Conservation (phyloP, 2,113 vertebrate genomes). For the Sceloporus tristichus region DNA sequence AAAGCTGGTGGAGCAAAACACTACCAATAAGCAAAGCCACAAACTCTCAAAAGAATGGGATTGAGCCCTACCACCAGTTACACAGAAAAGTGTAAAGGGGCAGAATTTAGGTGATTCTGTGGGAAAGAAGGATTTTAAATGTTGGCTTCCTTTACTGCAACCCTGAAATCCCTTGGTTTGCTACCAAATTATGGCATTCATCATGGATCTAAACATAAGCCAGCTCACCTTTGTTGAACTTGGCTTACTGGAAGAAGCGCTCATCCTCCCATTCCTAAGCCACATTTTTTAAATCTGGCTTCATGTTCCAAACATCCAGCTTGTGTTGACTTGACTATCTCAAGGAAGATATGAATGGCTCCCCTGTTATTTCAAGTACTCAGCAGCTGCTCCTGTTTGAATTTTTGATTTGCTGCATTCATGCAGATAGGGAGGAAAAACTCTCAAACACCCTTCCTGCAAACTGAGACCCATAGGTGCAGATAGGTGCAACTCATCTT, state of each 20-base stretch:
- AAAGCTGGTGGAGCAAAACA: not conserved
- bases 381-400: slow-evolving; percentile 70
- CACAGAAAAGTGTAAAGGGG: not conserved
- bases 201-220: not conserved
- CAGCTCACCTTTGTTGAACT: slow-evolving; percentile 39
- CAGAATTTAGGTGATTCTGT: slow-evolving; percentile 2
- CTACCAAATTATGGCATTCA: not conserved
- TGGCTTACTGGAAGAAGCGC: slow-evolving; percentile 45
- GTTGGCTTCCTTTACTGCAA: not conserved
- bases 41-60: not conserved
- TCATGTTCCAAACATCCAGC: slow-evolving; percentile 52
- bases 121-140: slow-evolving; percentile 6
- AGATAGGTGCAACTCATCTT: not conserved
- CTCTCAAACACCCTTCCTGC: slow-evolving; percentile 38
- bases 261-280: slow-evolving; percentile 50
- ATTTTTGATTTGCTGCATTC: slow-evolving; percentile 51
- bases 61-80: not conserved
- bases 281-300: slow-evolving; percentile 60
- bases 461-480: slow-evolving; percentile 51
- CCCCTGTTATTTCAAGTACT: slow-evolving; percentile 60
- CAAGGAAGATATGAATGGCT: slow-evolving; percentile 58
- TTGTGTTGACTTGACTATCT: slow-evolving; percentile 63
- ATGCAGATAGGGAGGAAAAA: slow-evolving; percentile 4
- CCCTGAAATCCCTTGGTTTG: not conserved
- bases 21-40: not conserved